Evolutionary conservation across 2,797 vertebrate species (phyloP), one percentile per base, ranked within the genome.

Genomic region (Hoplostethus atlanticus): DNA sequence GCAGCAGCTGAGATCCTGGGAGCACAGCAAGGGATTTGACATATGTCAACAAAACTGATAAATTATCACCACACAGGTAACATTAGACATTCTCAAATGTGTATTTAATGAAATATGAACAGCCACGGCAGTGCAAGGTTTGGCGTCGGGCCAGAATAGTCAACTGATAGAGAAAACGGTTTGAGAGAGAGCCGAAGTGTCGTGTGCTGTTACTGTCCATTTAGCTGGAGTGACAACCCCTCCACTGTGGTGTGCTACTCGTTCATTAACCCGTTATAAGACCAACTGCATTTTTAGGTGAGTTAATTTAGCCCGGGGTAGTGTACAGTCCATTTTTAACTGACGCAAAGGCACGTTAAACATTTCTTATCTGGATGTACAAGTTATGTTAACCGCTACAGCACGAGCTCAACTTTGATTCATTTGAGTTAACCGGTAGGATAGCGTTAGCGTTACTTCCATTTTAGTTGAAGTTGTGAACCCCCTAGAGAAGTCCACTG

Each of bases 41-140:
- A 21, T 21, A 91, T 91, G 91, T 92, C 89, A 92, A 90, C 92
- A 93, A 89, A 87, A 84, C 66, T 76, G 82, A 86, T 57, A 79
- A 67, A 85, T 84, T 75, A 67, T 46, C 83, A 65, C 13, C 50
- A 53, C 63, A 73, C 89, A 91, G 92, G 92, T 93, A 93, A 91
- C 67, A 70, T 55, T 67, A 53, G 50, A 76, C 25, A 21, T 17
- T 40, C 5, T 77, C 9, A 68, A 21, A 31, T 17, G 6, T 31
- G 16, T 5, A 63, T 3, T 52, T 36, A 7, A 12, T 17, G 47
- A 31, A 10, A 51, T 28, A 52, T 36, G 5, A 80, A 54, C 44
- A 21, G 13, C 28, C 36, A n/a, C 47, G 3, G 30, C 6, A 34
- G 6, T 2, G 12, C 34, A 47, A 2, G 4, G 16, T 0, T 8